Conservation (phyloP, 2,797 vertebrate genomes). For the Balearica regulorum region DNA sequence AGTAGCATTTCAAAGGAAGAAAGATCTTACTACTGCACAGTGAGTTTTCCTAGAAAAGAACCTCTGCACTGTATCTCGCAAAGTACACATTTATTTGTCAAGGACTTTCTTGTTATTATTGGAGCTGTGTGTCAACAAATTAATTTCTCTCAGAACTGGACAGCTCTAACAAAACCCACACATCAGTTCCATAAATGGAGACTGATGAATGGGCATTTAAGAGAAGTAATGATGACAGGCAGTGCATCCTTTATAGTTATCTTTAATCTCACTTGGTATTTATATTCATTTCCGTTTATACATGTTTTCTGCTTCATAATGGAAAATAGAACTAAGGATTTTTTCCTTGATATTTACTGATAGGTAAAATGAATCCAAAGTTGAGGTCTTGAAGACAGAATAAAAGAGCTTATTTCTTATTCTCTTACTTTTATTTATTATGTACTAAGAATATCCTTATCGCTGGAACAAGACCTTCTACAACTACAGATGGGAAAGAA, state of each 20-base stretch:
- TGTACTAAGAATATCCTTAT: neutral
- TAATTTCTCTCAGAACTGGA: neutral
- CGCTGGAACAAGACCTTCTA: neutral
- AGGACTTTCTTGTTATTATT: neutral
- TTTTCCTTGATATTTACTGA: neutral
- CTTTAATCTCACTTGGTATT: neutral
- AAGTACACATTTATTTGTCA: neutral
- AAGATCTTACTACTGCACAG: neutral
- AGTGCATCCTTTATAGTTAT: neutral
- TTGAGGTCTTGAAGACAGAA: neutral
- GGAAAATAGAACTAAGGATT: neutral
- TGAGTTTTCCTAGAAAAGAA: conserved; percentile 5
- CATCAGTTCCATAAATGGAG: neutral
- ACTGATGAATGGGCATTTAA: neutral
- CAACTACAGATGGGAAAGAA: neutral
- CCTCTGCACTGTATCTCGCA: neutral
- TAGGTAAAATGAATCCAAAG: neutral
- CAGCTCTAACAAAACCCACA: neutral
- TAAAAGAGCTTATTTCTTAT: neutral
- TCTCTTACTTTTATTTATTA: neutral
- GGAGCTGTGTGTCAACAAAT: conserved; percentile 6
- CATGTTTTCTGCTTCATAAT: neutral
- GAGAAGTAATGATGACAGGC: neutral
- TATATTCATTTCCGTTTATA: neutral
- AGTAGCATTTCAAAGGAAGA: neutral